Evolutionary conservation across 1,140 invertebrate genomes (phyloP).

Genomic region (Cryptotermes secundus): DNA sequence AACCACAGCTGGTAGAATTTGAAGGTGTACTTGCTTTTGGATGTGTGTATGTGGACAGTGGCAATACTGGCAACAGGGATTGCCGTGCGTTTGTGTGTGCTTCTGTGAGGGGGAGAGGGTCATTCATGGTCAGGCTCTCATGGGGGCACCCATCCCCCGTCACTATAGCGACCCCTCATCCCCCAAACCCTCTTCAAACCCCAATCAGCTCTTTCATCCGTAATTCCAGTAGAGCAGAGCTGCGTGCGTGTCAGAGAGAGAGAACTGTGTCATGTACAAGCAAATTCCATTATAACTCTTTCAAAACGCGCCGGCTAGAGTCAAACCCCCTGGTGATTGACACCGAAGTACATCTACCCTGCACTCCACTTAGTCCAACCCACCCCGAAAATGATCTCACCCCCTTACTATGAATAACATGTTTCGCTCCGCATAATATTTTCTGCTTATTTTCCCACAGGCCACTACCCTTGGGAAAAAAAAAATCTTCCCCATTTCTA

Average conservation of each 20-base stretch:
- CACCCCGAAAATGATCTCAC: background rate
- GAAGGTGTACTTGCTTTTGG: constrained; percentile 8
- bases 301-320: constrained; percentile 10
- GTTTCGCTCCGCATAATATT: background rate
- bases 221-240: constrained; percentile 23
- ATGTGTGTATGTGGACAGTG: background rate
- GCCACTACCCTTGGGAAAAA: background rate
- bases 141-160: constrained; percentile 27
- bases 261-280: constrained; percentile 31
- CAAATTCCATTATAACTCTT: constrained; percentile 36
- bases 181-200: constrained; percentile 33
- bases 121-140: constrained; percentile 34
- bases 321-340: constrained; percentile 2
- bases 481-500: background rate
- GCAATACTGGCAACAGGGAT: background rate
- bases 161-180: constrained; percentile 26
- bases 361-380: background rate
- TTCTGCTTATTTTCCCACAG: background rate
- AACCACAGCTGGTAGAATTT: constrained; percentile 10
- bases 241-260: background rate
- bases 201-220: constrained; percentile 36
- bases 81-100: background rate
- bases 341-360: background rate
- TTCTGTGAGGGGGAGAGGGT: constrained; percentile 14
- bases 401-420: constrained; percentile 10